Conservation (phyloP, 2,797 vertebrate species). For the Sphenopsis melanotis region DNA sequence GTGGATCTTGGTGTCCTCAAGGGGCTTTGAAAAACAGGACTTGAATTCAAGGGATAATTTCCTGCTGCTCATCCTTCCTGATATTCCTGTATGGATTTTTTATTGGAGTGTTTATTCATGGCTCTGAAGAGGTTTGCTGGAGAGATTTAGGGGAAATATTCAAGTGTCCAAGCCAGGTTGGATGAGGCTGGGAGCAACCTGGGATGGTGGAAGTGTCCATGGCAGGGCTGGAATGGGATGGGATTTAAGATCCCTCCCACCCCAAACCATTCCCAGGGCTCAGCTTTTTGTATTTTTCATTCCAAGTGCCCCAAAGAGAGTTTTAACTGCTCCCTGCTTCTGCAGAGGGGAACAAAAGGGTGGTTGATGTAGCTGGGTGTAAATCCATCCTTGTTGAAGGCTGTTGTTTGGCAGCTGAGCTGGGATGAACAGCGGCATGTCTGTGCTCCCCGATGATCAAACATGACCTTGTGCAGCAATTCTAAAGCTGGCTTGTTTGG, state of each 20-base stretch:
- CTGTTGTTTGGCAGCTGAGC: conserved; percentile 9
- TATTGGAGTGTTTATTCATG: neutral
- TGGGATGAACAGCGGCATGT: neutral
- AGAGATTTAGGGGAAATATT: neutral
- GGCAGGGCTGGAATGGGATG: neutral
- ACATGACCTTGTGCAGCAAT: neutral
- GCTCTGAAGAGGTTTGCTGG: neutral
- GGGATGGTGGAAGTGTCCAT: neutral
- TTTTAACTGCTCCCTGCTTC: fast-evolving
- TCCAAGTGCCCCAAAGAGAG: neutral
- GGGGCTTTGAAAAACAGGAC: neutral
- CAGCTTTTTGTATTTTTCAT: neutral
- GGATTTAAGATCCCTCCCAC: neutral
- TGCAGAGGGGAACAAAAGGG: neutral
- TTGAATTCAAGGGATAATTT: neutral
- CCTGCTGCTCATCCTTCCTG: neutral
- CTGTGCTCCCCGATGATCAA: neutral
- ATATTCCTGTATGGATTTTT: neutral
- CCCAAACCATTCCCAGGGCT: neutral
- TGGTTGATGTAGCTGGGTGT: neutral
- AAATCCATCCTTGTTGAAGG: neutral
- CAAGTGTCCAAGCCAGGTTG: neutral
- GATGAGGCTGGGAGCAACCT: fast-evolving
- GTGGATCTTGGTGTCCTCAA: neutral
- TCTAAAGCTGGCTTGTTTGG: conserved; percentile 27